phyloP scores from a whole-genome alignment of 64 coral and sea anemone species.

The Pachyseris speciosa region DNA sequence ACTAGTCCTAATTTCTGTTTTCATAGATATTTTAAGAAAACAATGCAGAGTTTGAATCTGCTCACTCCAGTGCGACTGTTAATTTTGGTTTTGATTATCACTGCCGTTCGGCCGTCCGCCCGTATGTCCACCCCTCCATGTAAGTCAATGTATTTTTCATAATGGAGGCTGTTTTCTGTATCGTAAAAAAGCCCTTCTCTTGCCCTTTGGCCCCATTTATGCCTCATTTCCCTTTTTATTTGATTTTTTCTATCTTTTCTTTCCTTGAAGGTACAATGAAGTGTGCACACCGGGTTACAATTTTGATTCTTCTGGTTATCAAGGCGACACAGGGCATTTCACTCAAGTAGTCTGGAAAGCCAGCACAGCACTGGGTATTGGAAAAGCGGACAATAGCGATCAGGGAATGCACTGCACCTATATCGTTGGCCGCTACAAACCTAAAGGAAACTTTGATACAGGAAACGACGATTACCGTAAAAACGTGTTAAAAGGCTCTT shows the following conservation, averaged over 20 bases:
- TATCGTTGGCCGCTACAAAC: conserved; percentile 67
- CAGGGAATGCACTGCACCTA: conserved; percentile 65
- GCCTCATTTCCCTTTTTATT: not conserved
- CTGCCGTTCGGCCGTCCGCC: too few species aligned
- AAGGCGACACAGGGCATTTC: conserved; percentile 69
- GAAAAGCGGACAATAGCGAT: conserved; percentile 38
- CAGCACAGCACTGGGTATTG: conserved; percentile 71
- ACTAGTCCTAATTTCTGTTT: too few species aligned
- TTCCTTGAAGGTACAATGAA: conserved; percentile 25
- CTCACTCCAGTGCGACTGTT: too few species aligned
- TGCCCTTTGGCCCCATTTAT: too few species aligned
- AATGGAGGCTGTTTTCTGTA: too few species aligned
- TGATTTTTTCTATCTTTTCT: not conserved
- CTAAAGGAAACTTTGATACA: conserved; percentile 1
- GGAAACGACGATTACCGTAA: not conserved
- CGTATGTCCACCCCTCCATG: too few species aligned
- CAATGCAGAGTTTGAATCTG: too few species aligned
- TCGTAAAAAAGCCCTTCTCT: too few species aligned
- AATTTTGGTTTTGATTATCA: too few species aligned
- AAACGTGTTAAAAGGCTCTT: conserved; percentile 35
- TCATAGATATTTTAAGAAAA: too few species aligned
- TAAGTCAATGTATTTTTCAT: too few species aligned
- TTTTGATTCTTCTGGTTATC: conserved; percentile 39
- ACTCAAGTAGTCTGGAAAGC: conserved; percentile 83
- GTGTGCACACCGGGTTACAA: conserved; percentile 73